Conservation (phyloP, 2,113 vertebrate genomes). For the Oryctolagus cuniculus region DNA sequence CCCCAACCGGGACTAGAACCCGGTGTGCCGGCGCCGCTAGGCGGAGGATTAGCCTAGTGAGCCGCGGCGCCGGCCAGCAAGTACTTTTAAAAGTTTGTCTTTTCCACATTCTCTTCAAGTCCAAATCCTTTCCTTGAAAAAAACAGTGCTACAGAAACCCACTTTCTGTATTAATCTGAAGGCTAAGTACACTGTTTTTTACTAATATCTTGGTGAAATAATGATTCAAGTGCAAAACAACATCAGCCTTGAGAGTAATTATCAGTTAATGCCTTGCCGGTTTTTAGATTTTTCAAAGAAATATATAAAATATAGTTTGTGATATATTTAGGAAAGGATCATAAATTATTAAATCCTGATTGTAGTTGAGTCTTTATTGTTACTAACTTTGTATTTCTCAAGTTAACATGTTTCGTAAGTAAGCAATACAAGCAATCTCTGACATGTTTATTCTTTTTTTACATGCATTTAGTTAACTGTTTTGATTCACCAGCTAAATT, state of each 20-base stretch:
- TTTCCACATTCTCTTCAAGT: constrained; percentile 21
- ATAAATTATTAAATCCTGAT: constrained; percentile 63
- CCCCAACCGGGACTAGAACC: too few species aligned
- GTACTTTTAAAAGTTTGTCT: constrained; percentile 48
- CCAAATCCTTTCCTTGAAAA: neutral
- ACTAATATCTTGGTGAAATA: constrained; percentile 22
- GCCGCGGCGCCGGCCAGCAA: too few species aligned
- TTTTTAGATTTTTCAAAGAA: constrained; percentile 63
- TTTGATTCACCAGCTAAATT: neutral
- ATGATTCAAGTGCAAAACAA: neutral
- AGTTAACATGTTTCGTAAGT: neutral
- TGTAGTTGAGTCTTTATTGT: constrained; percentile 15
- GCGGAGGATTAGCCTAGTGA: too few species aligned
- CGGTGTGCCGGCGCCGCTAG: too few species aligned
- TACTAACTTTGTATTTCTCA: constrained; percentile 22
- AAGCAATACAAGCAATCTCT: neutral
- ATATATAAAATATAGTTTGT: constrained; percentile 17
- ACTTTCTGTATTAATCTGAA: neutral
- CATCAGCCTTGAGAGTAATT: constrained; percentile 48
- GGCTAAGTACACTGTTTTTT: neutral
- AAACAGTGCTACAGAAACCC: neutral
- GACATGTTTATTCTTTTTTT: constrained; percentile 1
- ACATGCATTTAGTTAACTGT: neutral
- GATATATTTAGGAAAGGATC: constrained; percentile 12
- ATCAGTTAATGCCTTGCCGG: neutral